phyloP scores from a whole-genome alignment of 2,113 vertebrate species.

The Sorex araneus region DNA sequence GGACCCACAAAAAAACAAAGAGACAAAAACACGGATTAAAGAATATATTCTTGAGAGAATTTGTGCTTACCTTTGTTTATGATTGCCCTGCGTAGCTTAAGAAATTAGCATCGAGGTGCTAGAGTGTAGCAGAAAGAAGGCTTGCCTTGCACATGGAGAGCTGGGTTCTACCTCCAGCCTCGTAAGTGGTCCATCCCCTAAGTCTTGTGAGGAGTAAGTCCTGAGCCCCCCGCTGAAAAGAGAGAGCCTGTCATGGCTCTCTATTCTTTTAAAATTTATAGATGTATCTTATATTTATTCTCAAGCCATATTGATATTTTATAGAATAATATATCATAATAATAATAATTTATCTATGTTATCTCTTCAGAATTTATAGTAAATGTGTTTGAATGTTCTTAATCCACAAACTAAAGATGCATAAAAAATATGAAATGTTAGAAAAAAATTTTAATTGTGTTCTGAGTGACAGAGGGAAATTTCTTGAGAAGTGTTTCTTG shows the following conservation, averaged over 20 bases:
- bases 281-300: not conserved
- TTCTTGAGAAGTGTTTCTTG: not conserved
- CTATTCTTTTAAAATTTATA: not conserved
- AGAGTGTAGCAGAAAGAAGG: no score
- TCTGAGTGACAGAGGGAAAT: not conserved
- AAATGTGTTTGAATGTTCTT: not conserved
- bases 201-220: no score
- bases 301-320: not conserved
- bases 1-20: no score
- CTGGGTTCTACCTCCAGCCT: no score
- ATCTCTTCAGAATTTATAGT: not conserved
- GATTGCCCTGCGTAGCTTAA: rapidly evolving
- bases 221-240: no score
- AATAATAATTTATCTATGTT: not conserved
- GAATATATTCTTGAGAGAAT: not conserved
- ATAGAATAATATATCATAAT: not conserved
- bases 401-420: not conserved
- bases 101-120: not conserved
- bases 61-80: not conserved
- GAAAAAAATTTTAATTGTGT: not conserved
- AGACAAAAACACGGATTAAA: no score
- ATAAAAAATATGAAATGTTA: not conserved
- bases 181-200: no score
- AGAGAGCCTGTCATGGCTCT: not conserved
- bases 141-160: no score